These are phyloP conservation scores for Myanophis thanlyinensis DNA, from an alignment of 2,113 vertebrate species.

Conservation along the genomic window DNA sequence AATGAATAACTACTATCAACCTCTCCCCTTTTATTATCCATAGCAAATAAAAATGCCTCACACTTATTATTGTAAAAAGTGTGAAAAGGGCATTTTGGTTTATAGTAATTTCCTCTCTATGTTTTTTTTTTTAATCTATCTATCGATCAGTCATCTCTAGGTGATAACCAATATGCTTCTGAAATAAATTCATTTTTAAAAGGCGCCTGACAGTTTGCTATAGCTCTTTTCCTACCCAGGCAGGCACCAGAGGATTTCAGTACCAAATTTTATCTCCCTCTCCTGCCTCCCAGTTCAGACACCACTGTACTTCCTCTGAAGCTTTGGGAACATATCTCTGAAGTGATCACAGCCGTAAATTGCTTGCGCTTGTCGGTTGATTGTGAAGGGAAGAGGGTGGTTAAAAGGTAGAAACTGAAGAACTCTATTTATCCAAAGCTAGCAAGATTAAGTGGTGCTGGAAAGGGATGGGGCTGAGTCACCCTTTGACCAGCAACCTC, in stretches of 20 bases:
- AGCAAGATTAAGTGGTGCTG: slow-evolving; percentile 52
- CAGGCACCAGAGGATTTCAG: slow-evolving; percentile 36
- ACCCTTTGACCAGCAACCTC: slow-evolving; percentile 35
- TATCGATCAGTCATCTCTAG: slow-evolving; percentile 9
- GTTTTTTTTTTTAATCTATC: not conserved
- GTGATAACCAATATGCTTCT: not conserved
- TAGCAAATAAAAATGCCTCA: slow-evolving; percentile 37
- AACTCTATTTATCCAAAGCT: slow-evolving; percentile 60
- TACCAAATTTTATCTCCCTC: slow-evolving; percentile 20
- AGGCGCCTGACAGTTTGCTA: slow-evolving; percentile 30
- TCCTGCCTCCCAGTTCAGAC: not conserved
- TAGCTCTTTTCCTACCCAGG: slow-evolving; percentile 21
- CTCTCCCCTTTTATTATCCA: slow-evolving; percentile 26
- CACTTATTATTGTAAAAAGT: slow-evolving; percentile 34
- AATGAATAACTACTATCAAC: slow-evolving; percentile 47
- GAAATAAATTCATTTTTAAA: slow-evolving; percentile 46
- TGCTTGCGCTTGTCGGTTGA: slow-evolving; percentile 67
- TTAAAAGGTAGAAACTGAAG: slow-evolving; percentile 45
- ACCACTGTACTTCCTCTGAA: slow-evolving; percentile 21
- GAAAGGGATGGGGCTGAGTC: slow-evolving; percentile 6
- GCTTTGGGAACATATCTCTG: slow-evolving; percentile 56
- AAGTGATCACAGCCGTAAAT: slow-evolving; percentile 67
- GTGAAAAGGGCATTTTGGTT: slow-evolving; percentile 31
- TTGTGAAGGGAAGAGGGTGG: slow-evolving; percentile 49
- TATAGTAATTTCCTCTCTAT: not conserved